Conservation (phyloP, 1,140 invertebrate genomes). For the Cataglyphis hispanica region DNA sequence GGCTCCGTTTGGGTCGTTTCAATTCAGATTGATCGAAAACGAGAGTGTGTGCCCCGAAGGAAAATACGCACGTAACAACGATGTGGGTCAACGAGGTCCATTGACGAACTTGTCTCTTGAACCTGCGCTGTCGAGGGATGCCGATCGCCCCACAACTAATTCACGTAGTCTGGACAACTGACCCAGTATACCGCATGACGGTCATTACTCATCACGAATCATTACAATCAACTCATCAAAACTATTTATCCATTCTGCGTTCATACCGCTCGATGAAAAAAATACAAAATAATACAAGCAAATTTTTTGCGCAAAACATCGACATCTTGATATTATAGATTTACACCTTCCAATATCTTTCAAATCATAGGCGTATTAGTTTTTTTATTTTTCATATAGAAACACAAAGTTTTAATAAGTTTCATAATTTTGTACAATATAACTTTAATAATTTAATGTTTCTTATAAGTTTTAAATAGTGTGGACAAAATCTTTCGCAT, state of each 20-base stretch:
- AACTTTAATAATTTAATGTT: not conserved
- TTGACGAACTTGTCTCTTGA: constrained; percentile 74
- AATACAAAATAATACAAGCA: not conserved
- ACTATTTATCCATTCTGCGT: not conserved
- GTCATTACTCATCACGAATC: constrained; percentile 21
- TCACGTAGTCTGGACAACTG: constrained; percentile 10
- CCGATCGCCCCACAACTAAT: constrained; percentile 26
- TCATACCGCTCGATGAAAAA: not conserved
- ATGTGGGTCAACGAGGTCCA: constrained; percentile 64
- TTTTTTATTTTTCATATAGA: not conserved
- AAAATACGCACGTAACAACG: not conserved
- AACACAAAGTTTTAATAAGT: not conserved
- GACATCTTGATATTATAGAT: not conserved
- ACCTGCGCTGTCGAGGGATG: constrained; percentile 51
- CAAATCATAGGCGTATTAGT: not conserved
- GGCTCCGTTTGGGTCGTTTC: constrained; percentile 54
- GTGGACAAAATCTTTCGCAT: not conserved
- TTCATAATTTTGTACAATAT: not conserved
- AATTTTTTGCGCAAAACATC: not conserved
- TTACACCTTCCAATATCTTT: not conserved
- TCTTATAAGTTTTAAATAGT: not conserved
- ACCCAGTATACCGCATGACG: constrained; percentile 5
- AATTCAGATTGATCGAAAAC: constrained; percentile 60
- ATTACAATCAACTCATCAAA: constrained; percentile 16
- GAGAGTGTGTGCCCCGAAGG: constrained; percentile 31